Percentiles rank a stretch among this genome's conserved stretches.
Conservation (phyloP, 2,113 vertebrate species). For the Chaetodon trifascialis region DNA sequence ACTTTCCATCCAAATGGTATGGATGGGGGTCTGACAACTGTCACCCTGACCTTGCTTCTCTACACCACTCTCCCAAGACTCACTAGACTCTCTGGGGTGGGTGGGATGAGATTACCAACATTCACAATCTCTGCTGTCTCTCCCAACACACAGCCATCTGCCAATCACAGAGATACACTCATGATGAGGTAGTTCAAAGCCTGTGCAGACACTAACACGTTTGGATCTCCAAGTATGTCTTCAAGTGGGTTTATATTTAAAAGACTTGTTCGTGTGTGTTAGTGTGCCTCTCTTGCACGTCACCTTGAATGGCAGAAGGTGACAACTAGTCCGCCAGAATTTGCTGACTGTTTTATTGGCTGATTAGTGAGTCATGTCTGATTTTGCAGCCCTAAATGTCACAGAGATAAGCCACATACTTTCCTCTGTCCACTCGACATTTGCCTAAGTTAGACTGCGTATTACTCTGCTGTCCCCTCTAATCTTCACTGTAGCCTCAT, state of each 20-base stretch:
- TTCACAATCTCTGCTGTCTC: slow-evolving; percentile 55
- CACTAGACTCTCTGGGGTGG: slow-evolving; percentile 47
- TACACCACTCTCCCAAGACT: slow-evolving; percentile 67
- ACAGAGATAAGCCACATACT: slow-evolving; percentile 39
- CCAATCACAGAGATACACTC: slow-evolving; percentile 22
- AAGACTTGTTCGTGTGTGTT: slow-evolving; percentile 16
- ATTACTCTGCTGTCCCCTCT: neutral
- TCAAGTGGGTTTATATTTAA: slow-evolving; percentile 38
- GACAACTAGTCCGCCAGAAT: slow-evolving; percentile 28
- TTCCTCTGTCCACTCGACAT: slow-evolving; percentile 16
- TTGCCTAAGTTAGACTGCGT: neutral
- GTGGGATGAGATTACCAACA: slow-evolving; percentile 63
- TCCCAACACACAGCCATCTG: slow-evolving; percentile 58
- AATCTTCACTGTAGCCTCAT: neutral
- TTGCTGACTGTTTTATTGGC: slow-evolving; percentile 44
- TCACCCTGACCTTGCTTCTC: slow-evolving; percentile 78
- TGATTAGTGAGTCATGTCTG: slow-evolving; percentile 32
- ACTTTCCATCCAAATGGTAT: slow-evolving; percentile 83
- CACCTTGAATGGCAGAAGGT: slow-evolving; percentile 46
- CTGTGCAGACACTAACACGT: slow-evolving; percentile 18
- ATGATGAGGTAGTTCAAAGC: neutral
- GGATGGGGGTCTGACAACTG: slow-evolving; percentile 79
- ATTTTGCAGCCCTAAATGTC: slow-evolving; percentile 42
- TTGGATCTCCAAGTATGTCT: slow-evolving; percentile 24
- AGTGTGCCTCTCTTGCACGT: slow-evolving; percentile 11